phyloP scores from a whole-genome alignment of 2,797 vertebrate genomes.

The Myioborus miniatus region DNA sequence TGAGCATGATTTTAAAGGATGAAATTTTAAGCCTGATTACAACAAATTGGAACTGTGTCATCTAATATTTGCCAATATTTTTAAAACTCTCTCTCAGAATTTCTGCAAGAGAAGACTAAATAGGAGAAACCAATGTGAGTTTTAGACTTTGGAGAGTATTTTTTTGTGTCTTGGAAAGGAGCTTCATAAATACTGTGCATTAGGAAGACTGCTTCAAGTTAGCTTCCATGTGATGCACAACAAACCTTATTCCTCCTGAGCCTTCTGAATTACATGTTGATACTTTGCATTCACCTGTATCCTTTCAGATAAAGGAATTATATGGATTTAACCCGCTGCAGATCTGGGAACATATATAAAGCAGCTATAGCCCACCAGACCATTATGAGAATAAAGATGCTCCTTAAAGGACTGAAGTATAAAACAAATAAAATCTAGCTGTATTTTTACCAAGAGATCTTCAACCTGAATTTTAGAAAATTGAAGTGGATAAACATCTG shows the following conservation, averaged over 20 bases:
- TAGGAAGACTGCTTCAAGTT: neutral
- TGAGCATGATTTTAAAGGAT: neutral
- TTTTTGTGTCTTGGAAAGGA: neutral
- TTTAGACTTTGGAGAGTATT: neutral
- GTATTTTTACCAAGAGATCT: neutral
- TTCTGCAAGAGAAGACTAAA: neutral
- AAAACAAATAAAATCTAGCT: neutral
- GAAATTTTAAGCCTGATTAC: neutral
- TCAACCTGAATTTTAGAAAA: neutral
- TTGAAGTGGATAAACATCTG: neutral
- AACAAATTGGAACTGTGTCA: neutral
- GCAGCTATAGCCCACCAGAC: neutral
- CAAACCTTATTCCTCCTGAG: rapidly evolving
- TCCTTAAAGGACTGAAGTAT: neutral
- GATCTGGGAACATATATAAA: neutral
- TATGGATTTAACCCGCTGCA: neutral
- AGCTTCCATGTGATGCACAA: neutral
- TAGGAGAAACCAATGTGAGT: neutral
- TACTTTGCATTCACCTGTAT: neutral
- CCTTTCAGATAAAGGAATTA: neutral
- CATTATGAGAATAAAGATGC: neutral
- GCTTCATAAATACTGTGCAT: neutral
- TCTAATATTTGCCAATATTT: neutral
- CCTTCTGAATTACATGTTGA: neutral
- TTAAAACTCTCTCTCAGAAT: neutral